Conservation (phyloP, 2,797 vertebrate species). For the Pangasius sanitwongsei region DNA sequence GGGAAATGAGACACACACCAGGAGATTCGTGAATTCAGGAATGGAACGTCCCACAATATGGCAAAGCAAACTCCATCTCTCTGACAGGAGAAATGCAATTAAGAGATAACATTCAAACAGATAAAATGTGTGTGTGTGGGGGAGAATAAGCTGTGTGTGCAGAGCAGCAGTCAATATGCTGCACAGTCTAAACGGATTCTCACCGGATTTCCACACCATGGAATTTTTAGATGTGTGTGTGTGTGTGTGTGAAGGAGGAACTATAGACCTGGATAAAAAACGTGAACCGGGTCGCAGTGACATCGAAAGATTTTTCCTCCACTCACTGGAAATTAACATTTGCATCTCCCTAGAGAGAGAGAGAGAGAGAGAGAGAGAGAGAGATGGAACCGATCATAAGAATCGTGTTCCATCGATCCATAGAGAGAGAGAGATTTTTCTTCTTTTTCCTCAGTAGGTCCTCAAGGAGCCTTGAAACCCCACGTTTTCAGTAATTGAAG, state of each 20-base stretch:
- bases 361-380: slow-evolving; percentile 4
- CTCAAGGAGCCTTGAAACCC: background rate
- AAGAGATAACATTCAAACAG: slow-evolving; percentile 70
- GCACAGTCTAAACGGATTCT: background rate
- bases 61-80: slow-evolving; percentile 19
- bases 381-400: background rate
- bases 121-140: slow-evolving; percentile 53
- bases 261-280: background rate
- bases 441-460: background rate
- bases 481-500: slow-evolving; percentile 13
- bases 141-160: background rate
- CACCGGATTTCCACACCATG: background rate
- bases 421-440: background rate
- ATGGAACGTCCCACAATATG: background rate
- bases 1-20: background rate
- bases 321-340: background rate
- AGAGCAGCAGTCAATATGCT: background rate
- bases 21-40: background rate
- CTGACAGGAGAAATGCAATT: slow-evolving; percentile 63
- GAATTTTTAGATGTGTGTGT: slow-evolving; percentile 54
- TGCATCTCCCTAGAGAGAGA: background rate
- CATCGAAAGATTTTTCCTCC: background rate
- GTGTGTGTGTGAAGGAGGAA: background rate
- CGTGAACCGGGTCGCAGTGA: background rate
- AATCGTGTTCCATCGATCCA: slow-evolving; percentile 1